Base-by-base conservation (phyloP, 35 echinoderm and acorn worm genomes). In the Stichopus chloronotus region DNA sequence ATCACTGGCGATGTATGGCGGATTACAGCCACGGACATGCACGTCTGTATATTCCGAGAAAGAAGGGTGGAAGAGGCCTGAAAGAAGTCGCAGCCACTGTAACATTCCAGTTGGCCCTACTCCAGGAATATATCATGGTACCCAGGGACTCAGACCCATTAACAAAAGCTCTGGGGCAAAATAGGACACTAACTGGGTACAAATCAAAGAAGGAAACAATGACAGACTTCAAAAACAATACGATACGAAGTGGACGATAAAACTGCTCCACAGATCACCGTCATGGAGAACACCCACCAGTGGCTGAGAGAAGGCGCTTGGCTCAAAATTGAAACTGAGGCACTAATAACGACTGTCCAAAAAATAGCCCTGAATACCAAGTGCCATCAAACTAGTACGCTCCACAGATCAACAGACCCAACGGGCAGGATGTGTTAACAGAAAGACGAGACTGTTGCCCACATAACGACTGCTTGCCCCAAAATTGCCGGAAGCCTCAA, bases 281-380 rank as follows among this genome's bases (percentile, higher is more conserved):
- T 4, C n/a, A 71, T 71, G 11, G n/a, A 71, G 65, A 71, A 71
- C 65, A 71, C 65, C 65, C n/a, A 71, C n/a, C 65, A n/a, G 4
- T 71, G 65, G 65, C 65, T 71, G n/a, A n/a, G 65, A n/a, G 65
- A 71, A 71, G 65, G 65, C 11, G n/a, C 65, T 1, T 11, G 65
- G 65, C 65, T 71, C 11, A 11, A n/a, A 71, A 71, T 71, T 71
- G 65, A 71, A 71, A 71, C 1, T n/a, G 65, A 71, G 65, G 4
- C 65, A 71, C 65, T 71, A 71, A 71, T 71, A 71, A 71, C 65
- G n/a, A 4, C 65, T 71, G 65, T 71, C 65, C 65, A 71, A 71
- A 4, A 71, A 11, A 71, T 2, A n/a, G n/a, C 65, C 65, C 1
- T 71, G n/a, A n/a, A n/a, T 4, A 71, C 65, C 65, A 71, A 71